Evolutionary conservation across 1,140 invertebrate species (phyloP).

Genomic region (Brachionus asplanchnoidis): DNA sequence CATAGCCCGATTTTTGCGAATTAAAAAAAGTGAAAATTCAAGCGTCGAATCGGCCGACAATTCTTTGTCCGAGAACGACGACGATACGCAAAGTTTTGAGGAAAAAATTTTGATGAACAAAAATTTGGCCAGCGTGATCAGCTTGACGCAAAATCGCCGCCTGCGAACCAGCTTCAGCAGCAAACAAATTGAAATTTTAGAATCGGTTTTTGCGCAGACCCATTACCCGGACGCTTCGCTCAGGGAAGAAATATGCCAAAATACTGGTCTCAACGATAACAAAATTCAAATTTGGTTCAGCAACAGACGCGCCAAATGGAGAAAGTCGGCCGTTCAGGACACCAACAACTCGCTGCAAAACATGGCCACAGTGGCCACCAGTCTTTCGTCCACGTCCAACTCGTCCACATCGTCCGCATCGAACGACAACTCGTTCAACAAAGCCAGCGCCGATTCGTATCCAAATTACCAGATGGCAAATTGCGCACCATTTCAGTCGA

Average conservation of each 20-base stretch:
- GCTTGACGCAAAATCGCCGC: slow-evolving; percentile 61
- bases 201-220: slow-evolving; percentile 96
- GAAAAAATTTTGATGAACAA: slow-evolving; percentile 37
- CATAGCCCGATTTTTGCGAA: slow-evolving; percentile 77
- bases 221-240: slow-evolving; percentile 99
- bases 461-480: neutral
- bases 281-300: slow-evolving; percentile 74
- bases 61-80: neutral
- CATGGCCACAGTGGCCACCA: neutral
- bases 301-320: slow-evolving; percentile 36
- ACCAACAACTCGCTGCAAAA: neutral
- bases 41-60: neutral
- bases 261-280: slow-evolving; percentile 98
- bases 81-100: neutral
- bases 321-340: slow-evolving; percentile 34
- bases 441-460: neutral
- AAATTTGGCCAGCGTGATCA: slow-evolving; percentile 39
- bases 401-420: neutral
- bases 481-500: neutral
- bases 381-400: neutral
- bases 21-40: slow-evolving; percentile 32
- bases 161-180: slow-evolving; percentile 96
- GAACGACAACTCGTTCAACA: slow-evolving; percentile 13
- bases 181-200: slow-evolving; percentile 98
- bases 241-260: slow-evolving; percentile 93